Base-by-base conservation (phyloP, 2,888 invertebrate species). In the Agonum fuliginosum region DNA sequence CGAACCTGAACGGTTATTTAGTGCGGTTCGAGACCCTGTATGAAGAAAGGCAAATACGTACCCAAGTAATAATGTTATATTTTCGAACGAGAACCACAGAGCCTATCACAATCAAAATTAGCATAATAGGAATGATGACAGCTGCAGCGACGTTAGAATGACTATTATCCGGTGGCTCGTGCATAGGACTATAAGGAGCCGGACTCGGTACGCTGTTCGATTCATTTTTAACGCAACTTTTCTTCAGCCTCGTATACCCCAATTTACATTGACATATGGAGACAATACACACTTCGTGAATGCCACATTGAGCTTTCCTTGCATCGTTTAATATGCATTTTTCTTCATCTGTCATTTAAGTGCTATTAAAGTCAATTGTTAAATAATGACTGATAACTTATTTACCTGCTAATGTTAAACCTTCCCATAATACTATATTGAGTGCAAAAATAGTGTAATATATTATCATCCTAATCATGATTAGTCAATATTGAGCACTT, bases 91-190 rank as follows among this genome's bases (percentile, higher is more conserved):
- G 78, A 82, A 85, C 86, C 75, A 86, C 79, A 78, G 83, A 84
- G 80, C 83, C 83, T 83, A 87, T 85, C 83, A 87, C 84, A 84
- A 85, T 79, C 62, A 83, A 80, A 80, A 86, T 84, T 80, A 86
- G 78, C 82, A 85, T 83, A 79, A 86, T 79, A 27, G 85, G 84
- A 79, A 86, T 83, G 22, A 86, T 76, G 73, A 86, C 83, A 67
- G 84, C 85, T 10, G 84, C 85, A 41, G 84, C 82, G 14, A 85
- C 79, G 54, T 85, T 84, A 75, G 84, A 84, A 79, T 80, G 83
- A 46, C 82, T 81, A 27, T 65, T 70, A 77, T 83, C 81, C 41
- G 46, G 27, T 70, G 54, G 37, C 58, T 83, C 82, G 75, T 83
- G 81, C 8, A 83, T 83, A 34, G 84, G 80, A 79, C 84, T 84